phyloP scores from a whole-genome alignment of 2,888 invertebrate genomes.

The Chrysolina haemoptera region DNA sequence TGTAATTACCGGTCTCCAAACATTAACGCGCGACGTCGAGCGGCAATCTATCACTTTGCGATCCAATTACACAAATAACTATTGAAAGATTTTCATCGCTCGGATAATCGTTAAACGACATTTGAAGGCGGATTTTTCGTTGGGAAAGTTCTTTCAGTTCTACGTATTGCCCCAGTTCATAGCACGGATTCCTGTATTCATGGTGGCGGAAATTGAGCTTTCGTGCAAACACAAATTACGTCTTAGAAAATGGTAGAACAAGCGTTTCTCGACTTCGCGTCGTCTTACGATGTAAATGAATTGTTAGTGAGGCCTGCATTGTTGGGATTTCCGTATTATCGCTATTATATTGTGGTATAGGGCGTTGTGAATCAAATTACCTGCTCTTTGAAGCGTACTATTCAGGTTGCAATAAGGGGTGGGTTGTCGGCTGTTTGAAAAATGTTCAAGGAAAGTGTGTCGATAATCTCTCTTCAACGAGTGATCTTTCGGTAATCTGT shows the following conservation, averaged over 20 bases:
- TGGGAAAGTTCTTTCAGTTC: not conserved
- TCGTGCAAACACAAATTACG: not conserved
- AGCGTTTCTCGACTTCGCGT: not conserved
- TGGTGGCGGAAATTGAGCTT: slow-evolving; percentile 2
- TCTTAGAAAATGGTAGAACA: not conserved
- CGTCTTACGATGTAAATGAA: not conserved
- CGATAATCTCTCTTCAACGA: no score
- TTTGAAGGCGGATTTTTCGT: no score
- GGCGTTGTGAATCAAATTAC: slow-evolving; percentile 6
- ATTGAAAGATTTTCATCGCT: no score
- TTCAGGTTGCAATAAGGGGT: not conserved
- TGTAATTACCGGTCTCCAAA: no score
- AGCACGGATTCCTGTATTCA: not conserved
- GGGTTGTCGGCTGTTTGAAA: not conserved
- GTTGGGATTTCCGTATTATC: slow-evolving; percentile 1
- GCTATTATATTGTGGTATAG: not conserved
- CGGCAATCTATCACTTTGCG: no score
- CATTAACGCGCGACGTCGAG: no score
- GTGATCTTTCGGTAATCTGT: no score
- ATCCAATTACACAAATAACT: no score
- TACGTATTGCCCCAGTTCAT: not conserved
- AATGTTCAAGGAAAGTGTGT: no score
- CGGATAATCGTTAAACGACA: no score
- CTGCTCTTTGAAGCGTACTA: slow-evolving; percentile 7
- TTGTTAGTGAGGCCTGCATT: not conserved